Evolutionary conservation across 2,113 vertebrate genomes (phyloP).

Genomic region (Mesoclemmys tuberculata): DNA sequence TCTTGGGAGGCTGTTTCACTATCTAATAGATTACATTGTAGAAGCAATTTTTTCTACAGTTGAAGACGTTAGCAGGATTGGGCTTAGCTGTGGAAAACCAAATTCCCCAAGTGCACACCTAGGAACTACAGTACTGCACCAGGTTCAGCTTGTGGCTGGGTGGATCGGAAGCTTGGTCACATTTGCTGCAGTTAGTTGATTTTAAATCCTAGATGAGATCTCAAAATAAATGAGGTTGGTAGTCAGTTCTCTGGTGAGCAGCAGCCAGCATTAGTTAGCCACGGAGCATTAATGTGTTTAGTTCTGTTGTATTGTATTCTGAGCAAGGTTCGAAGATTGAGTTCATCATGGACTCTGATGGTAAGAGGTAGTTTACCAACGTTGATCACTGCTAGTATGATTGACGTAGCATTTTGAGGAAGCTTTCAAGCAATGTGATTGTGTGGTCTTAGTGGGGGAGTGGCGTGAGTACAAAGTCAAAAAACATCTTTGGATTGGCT

Average conservation of each 20-base stretch:
- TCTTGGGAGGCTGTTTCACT: background rate
- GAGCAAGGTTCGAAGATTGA: rapidly evolving
- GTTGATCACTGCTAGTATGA: background rate
- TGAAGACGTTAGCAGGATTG: rapidly evolving
- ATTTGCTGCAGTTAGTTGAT: rapidly evolving
- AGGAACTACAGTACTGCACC: rapidly evolving
- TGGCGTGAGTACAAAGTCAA: background rate
- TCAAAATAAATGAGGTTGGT: background rate
- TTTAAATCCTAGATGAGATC: background rate
- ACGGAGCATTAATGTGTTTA: rapidly evolving
- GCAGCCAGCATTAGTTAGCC: rapidly evolving
- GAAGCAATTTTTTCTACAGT: rapidly evolving
- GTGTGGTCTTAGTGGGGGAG: background rate
- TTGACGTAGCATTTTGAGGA: background rate
- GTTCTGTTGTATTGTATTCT: rapidly evolving
- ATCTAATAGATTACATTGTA: background rate
- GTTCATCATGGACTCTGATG: rapidly evolving
- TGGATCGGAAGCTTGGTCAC: rapidly evolving
- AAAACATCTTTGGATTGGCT: background rate
- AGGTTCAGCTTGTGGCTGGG: background rate
- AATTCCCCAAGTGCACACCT: rapidly evolving
- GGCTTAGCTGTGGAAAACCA: background rate
- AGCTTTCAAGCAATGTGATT: background rate
- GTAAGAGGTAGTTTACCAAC: rapidly evolving
- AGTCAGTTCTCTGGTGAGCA: rapidly evolving